Evolutionary conservation across 35 echinoderm and acorn worm genomes (phyloP), one percentile per base, ranked within the genome.

Genomic region (Stichopus chloronotus): DNA sequence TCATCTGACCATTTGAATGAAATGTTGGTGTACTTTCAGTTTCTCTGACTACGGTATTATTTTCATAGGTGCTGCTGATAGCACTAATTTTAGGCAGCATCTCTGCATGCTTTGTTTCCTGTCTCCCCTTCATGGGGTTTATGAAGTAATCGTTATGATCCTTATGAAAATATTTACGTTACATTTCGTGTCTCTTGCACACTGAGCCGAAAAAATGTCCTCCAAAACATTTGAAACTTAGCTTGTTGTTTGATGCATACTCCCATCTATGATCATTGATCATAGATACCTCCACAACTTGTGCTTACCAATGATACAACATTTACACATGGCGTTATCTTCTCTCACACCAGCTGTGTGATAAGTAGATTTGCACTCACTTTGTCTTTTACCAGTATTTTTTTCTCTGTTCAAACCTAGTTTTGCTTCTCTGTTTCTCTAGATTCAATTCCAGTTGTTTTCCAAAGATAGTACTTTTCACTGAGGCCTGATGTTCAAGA

Each of bases 201-300:
- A 81, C 16, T 81, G 20, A 30, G 23, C 7, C 52, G 78, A n/a
- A 81, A 11, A 81, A 81, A 53, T 90, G 63, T 52, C 25, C 87
- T 24, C 87, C 87, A 6, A 90, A 52, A 72, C 87, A 90, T 52
- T 90, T 90, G 54, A 90, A 90, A 76, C 87, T 72, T 59, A 58
- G 10, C 54, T 90, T 90, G 16, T 90, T 90, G 22, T 52, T 90
- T 22, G 87, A 68, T 5, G 87, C 87, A 90, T 55, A 72, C 7
- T 90, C 63, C 87, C 87, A 90, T 17, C 87, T 90, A 11, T 90
- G 60, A 72, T 90, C 61, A 25, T 72, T 63, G 19, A 21, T 90
- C 87, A 90, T 90, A n/a, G 60, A 53, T 63, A 90, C 25, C 61
- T 90, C 87, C 87, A 90, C 20, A 90, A 72, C 68, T 76, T 90